Evolutionary conservation across 2,113 vertebrate species (phyloP), one percentile per base, ranked within the genome.

Genomic region (Microtus ochrogaster): DNA sequence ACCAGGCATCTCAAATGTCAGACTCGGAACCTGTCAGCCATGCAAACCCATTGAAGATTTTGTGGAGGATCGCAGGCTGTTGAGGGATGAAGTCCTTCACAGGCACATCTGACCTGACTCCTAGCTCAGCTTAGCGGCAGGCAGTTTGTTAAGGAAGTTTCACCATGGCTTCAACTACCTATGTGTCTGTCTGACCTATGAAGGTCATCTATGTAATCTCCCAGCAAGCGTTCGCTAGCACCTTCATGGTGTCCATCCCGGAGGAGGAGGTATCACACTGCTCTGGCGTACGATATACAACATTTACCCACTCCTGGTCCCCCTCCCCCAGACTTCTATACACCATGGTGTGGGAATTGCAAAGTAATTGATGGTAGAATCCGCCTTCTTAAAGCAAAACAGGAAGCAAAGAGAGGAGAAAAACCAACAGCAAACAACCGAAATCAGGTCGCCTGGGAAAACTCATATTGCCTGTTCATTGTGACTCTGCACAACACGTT

Each of bases 371-470:
- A 52, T 55, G 0, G 10, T 0, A 52, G 68, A 87, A 72, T 30
- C 63, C 78, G 33, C 8, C 33, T 92, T 73, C 73, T 36, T 49
- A 33, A 81, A 92, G 90, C 65, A 88, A 96, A 95, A 52, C 30
- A 55, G 36, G 16, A 21, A 77, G 26, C 28, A n/a, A 47, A 3
- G 12, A 22, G 52, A 3, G 17, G 26, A 5, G 0, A 78, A 44
- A 24, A 14, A 39, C 0, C 1, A 39, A 5, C 21, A 6, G 49
- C 0, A 2, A 39, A 3, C 11, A 36, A 52, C 26, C 2, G 11
- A 74, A 84, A 47, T 2, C 36, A 41, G 33, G 33, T 70, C 87
- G 22, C 44, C 41, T 39, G 49, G 24, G 61, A 52, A 44, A 70
- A 30, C 66, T 89, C 41, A 11, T 41, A 78, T 61, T 49, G 63